Percentiles rank a stretch among this genome's conserved stretches.
These are phyloP conservation scores for Apolygus lucorum DNA, from an alignment of 1,140 invertebrate genomes.

Conservation along the genomic window DNA sequence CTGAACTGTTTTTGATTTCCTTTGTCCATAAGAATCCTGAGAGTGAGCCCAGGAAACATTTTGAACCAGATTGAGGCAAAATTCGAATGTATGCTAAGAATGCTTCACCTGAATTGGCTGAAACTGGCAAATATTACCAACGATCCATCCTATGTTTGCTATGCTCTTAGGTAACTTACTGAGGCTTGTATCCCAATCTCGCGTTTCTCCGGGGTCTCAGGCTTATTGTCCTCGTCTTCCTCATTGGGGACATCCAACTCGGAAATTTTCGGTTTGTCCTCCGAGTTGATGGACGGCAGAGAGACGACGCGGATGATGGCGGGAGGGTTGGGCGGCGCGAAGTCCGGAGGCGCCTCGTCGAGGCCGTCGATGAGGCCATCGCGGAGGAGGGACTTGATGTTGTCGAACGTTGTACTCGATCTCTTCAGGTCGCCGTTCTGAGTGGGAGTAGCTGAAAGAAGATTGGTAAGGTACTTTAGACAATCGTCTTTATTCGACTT, in stretches of 20 bases:
- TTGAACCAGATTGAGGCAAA: too few relatives aligned
- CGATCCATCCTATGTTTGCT: too few relatives aligned
- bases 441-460: conserved; percentile 37
- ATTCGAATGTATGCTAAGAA: too few relatives aligned
- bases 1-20: too few relatives aligned
- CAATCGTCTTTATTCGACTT: too few relatives aligned
- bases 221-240: conserved; percentile 18
- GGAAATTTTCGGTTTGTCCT: conserved; percentile 31
- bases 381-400: conserved; percentile 62
- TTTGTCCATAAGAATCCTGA: too few relatives aligned
- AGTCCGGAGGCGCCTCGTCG: conserved; percentile 45
- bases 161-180: too few relatives aligned
- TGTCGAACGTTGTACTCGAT: conserved; percentile 68
- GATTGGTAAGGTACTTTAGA: too few relatives aligned
- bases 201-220: conserved; percentile 6
- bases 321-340: conserved; percentile 46
- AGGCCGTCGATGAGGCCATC: conserved; percentile 52
- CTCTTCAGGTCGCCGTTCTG: conserved; percentile 52
- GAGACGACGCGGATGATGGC: conserved; percentile 57
- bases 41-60: too few relatives aligned
- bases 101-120: too few relatives aligned
- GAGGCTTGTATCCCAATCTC: conserved; percentile 31
- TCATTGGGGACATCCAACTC: conserved; percentile 21
- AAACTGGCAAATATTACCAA: too few relatives aligned
- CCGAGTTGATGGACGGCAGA: conserved; percentile 48